Base-by-base conservation (phyloP, 2,888 invertebrate species). In the Synergus laeviventris region DNA sequence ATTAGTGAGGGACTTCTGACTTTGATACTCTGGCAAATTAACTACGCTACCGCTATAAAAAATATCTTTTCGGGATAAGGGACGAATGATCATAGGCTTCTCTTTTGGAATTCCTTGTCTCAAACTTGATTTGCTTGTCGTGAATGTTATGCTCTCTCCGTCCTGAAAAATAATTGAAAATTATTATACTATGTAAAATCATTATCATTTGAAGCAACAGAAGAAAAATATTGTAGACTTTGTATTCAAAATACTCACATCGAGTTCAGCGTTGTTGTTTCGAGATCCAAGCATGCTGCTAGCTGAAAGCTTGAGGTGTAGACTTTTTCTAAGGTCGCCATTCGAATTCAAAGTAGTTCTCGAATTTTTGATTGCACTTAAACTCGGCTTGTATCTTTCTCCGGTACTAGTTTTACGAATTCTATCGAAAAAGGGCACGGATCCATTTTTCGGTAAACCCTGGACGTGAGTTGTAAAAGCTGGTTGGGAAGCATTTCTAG, bases 11-110 rank as follows among this genome's bases (percentile, higher is more conserved):
- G 97, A 97, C 88, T 97, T 97, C 91, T 98, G 97, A 78, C 97
- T 97, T 90, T 97, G 96, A 92, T 95, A 98, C 91, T 98, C 98
- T 0, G 97, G 97, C 85, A 99, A 93, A 92, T 99, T 97, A 79
- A 96, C 93, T 36, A 99, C 96, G 66, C 98, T 98, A 42, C 99
- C 98, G 2, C 98, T 97, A 92, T 99, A 99, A 93, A 99, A 99
- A 87, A 99, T 98, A 91, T 99, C 99, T 89, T 98, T 98, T 75
- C 98, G 94, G 9, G 98, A 98, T 92, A 99, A 92, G 3, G 98
- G 98, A 21, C 98, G 94, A 18, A 97, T 95, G 93, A 97, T 96
- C 82, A 94, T 92, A 66, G 93, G 92, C 81, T 92, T 93, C 85
- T 94, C 94, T 79, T 91, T 91, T 45, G 90, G 88, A 24, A 87